Percentiles rank a stretch among this genome's conserved stretches.
Evolutionary conservation across 2,113 vertebrate genomes (phyloP).

Genomic region (Ceratotherium simum): DNA sequence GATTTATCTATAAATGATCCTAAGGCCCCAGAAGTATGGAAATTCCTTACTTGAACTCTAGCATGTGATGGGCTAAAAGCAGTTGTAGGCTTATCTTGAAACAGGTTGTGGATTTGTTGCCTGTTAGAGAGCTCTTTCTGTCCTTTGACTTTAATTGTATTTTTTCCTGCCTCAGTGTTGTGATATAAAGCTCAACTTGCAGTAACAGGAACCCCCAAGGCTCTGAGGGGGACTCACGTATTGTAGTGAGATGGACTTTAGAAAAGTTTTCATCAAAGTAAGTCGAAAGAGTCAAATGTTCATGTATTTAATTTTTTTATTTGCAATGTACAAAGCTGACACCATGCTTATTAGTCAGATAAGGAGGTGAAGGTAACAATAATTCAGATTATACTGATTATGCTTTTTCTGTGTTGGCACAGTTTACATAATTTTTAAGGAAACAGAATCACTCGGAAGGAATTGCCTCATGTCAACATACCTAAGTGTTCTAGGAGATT

Average conservation of each 20-base stretch:
- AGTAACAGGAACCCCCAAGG: neutral
- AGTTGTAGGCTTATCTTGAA: slow-evolving; percentile 3
- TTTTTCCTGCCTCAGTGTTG: slow-evolving; percentile 4
- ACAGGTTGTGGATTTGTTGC: neutral
- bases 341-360: slow-evolving; percentile 53
- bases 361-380: slow-evolving; percentile 19
- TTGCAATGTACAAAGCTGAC: slow-evolving; percentile 61
- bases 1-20: slow-evolving; percentile 44
- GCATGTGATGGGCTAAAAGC: neutral
- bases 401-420: slow-evolving; percentile 55
- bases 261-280: slow-evolving; percentile 50
- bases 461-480: slow-evolving; percentile 36
- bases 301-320: slow-evolving; percentile 67
- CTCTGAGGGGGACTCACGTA: neutral
- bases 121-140: neutral
- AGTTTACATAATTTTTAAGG: slow-evolving; percentile 66
- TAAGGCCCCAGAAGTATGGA: neutral
- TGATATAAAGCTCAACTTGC: neutral
- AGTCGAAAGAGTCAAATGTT: slow-evolving; percentile 41
- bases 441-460: slow-evolving; percentile 60
- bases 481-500: slow-evolving; percentile 47
- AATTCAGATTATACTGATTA: slow-evolving; percentile 50
- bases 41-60: slow-evolving; percentile 47
- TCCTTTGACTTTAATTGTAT: slow-evolving; percentile 31
- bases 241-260: slow-evolving; percentile 21